A percentile compares a stretch with the other conserved stretches of the same genome.
Conservation (phyloP, 2,888 invertebrate species). For the Philereme transversata region DNA sequence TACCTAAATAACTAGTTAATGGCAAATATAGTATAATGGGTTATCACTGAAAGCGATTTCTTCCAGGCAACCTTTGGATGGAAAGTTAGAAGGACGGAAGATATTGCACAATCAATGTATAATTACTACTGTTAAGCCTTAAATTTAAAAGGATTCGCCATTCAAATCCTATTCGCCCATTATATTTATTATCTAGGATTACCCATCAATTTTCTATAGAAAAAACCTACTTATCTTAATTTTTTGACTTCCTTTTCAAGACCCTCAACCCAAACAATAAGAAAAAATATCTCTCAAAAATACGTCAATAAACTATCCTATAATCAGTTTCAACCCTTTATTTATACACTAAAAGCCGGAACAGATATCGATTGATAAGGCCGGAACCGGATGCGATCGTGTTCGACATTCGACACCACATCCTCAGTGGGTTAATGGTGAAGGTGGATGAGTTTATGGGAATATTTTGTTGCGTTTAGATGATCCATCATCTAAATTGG, state of each 20-base stretch:
- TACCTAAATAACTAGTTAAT: too few relatives aligned
- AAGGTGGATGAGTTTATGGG: conserved; percentile 21
- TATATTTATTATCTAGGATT: not conserved
- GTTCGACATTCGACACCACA: conserved; percentile 47
- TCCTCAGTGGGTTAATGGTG: conserved; percentile 53
- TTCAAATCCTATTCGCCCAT: not conserved
- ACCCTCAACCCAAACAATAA: conserved; percentile 7
- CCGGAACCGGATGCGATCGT: conserved; percentile 43
- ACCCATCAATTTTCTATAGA: not conserved
- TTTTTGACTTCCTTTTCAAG: conserved; percentile 5
- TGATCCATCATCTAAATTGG: too few relatives aligned
- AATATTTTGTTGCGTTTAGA: conserved; percentile 2
- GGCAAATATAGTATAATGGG: too few relatives aligned
- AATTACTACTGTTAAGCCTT: not conserved
- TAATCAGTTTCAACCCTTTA: conserved; percentile 49
- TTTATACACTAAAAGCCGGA: conserved; percentile 48
- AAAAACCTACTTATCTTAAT: not conserved
- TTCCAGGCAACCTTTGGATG: too few relatives aligned
- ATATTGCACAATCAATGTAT: not conserved
- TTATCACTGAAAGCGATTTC: too few relatives aligned
- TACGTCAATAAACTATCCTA: conserved; percentile 29
- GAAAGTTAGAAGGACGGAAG: not conserved
- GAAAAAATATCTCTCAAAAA: conserved; percentile 20
- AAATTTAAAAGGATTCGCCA: not conserved
- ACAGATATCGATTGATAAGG: conserved; percentile 57